Conservation (phyloP, 2,888 invertebrate species). For the Plebejus argus region DNA sequence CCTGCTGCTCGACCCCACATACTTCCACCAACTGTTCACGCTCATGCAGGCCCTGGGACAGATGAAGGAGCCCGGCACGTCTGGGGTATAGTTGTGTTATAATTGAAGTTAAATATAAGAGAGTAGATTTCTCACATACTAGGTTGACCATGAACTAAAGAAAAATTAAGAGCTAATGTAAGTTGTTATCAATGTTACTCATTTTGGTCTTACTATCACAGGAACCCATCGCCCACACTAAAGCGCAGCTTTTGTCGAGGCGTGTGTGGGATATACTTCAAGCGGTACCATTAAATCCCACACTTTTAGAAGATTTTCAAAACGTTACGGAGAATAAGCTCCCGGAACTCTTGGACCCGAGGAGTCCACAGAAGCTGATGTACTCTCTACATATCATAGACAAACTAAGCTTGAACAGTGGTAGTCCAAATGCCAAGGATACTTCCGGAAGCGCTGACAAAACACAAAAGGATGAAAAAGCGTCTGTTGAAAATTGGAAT, state of each 20-base stretch:
- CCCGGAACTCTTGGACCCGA: constrained; percentile 90
- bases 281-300: constrained; percentile 94
- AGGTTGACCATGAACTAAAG: background rate
- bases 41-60: constrained; percentile 94
- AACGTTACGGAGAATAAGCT: constrained; percentile 85
- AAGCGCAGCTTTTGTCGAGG: constrained; percentile 93
- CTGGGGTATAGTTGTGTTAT: background rate
- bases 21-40: constrained; percentile 94
- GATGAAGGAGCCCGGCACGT: constrained; percentile 58
- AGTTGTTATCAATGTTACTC: background rate
- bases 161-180: background rate
- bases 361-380: constrained; percentile 96
- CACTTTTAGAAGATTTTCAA: constrained; percentile 91
- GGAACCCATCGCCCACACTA: constrained; percentile 88
- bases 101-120: background rate
- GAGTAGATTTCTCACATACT: background rate
- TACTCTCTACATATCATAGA: constrained; percentile 94
- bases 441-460: constrained; percentile 54
- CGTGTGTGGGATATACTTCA: constrained; percentile 97
- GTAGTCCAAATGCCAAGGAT: constrained; percentile 58
- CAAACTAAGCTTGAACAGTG: constrained; percentile 66
- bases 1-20: constrained; percentile 89
- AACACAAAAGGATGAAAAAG: constrained; percentile 56
- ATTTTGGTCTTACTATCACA: constrained; percentile 51
- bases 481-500: constrained; percentile 82